phyloP scores from a whole-genome alignment of 2,888 invertebrate genomes.

The Tenthredo notha region DNA sequence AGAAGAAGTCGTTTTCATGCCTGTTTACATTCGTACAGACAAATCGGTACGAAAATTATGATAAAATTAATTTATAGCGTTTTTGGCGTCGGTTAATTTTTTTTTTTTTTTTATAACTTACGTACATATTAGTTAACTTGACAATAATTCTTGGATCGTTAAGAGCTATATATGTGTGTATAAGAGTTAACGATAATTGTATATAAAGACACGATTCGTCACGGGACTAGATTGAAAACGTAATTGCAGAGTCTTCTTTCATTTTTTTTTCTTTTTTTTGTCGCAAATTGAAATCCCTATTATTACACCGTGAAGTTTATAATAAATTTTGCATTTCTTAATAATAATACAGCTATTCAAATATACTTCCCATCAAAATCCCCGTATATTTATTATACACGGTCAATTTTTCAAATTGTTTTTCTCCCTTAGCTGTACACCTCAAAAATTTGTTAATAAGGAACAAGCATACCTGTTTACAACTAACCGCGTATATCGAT shows the following conservation, averaged over 20 bases:
- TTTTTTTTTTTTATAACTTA: too few relatives aligned
- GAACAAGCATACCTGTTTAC: not conserved
- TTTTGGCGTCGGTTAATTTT: not conserved
- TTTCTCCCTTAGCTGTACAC: too few relatives aligned
- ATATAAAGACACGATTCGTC: not conserved
- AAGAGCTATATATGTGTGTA: not conserved
- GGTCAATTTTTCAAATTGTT: too few relatives aligned
- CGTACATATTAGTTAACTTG: not conserved
- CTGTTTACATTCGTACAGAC: too few relatives aligned
- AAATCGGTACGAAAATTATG: not conserved
- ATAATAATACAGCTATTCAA: not conserved
- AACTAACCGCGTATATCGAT: conserved; percentile 18
- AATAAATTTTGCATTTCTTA: not conserved
- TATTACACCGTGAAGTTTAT: not conserved
- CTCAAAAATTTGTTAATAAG: not conserved
- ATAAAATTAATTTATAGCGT: not conserved
- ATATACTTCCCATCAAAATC: not conserved
- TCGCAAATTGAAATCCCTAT: not conserved
- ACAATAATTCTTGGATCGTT: conserved; percentile 8
- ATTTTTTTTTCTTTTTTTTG: not conserved
- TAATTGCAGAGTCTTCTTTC: not conserved
- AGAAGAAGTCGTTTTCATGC: too few relatives aligned
- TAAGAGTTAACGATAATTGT: conserved; percentile 8
- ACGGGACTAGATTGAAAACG: not conserved
- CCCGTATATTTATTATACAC: not conserved